Evolutionary conservation across 92 coral and sea anemone genomes (phyloP).

Genomic region (Phenganax subtilis): DNA sequence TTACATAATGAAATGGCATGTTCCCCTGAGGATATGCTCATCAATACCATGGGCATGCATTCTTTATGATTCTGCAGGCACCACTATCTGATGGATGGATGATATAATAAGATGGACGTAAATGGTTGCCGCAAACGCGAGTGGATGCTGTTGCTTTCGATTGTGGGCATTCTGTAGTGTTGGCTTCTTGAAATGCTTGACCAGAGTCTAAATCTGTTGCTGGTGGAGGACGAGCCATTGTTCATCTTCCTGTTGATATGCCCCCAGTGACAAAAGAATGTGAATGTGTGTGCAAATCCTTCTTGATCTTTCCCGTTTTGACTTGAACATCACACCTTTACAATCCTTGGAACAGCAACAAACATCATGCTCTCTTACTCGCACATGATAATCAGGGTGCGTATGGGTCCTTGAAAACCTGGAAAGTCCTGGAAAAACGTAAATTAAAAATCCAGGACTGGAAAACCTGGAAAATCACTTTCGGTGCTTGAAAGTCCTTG

Average conservation of each 20-base stretch:
- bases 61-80: not conserved
- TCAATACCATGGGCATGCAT: constrained; percentile 1
- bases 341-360: constrained; percentile 42
- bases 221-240: too few species aligned
- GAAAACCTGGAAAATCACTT: too few species aligned
- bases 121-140: constrained; percentile 15
- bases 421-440: too few species aligned
- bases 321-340: not conserved
- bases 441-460: too few species aligned
- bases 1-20: not conserved
- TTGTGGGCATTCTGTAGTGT: too few species aligned
- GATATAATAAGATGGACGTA: not conserved
- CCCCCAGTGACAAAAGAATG: not conserved
- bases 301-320: not conserved
- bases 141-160: constrained; percentile 7
- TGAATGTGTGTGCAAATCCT: not conserved
- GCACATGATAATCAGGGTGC: constrained; percentile 28
- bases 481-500: too few species aligned
- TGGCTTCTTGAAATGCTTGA: too few species aligned
- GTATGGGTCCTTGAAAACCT: too few species aligned
- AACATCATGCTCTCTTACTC: not conserved
- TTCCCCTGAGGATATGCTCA: too few species aligned
- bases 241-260: too few species aligned
- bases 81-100: not conserved
- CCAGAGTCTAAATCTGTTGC: too few species aligned